Evolutionary conservation across 2,888 invertebrate species (phyloP).

Genomic region (Tetragonula carbonaria): DNA sequence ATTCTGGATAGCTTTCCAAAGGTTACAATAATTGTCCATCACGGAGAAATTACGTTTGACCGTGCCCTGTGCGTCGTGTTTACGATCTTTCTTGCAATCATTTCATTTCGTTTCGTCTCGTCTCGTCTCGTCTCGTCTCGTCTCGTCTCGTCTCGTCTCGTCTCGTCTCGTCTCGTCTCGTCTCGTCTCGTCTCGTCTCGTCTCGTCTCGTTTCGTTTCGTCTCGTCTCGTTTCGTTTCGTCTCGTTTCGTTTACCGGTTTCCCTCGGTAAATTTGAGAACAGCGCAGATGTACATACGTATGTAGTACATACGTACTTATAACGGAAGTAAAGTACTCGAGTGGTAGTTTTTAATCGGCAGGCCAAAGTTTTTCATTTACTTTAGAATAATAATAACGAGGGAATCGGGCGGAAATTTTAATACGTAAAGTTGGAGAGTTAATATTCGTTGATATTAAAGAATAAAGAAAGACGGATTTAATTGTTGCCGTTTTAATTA

Average conservation of each 20-base stretch:
- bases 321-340: neutral
- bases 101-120: too few species aligned
- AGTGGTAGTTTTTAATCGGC: neutral
- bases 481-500: constrained; percentile 18
- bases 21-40: neutral
- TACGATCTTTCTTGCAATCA: neutral
- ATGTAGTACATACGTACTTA: too few species aligned
- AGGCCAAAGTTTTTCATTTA: neutral
- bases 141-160: too few species aligned
- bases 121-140: too few species aligned
- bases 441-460: neutral
- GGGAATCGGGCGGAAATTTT: neutral
- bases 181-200: too few species aligned
- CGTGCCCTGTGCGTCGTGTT: too few species aligned
- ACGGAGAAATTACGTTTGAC: neutral
- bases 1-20: neutral
- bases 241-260: too few species aligned
- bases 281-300: too few species aligned
- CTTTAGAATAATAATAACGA: neutral
- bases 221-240: too few species aligned
- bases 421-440: neutral
- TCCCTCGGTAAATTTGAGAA: too few species aligned
- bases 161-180: too few species aligned
- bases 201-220: too few species aligned
- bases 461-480: neutral